A percentile compares a stretch with the other conserved stretches of the same genome.
phyloP scores from a whole-genome alignment of 35 echinoderm and acorn worm genomes.

The Anneissia japonica region DNA sequence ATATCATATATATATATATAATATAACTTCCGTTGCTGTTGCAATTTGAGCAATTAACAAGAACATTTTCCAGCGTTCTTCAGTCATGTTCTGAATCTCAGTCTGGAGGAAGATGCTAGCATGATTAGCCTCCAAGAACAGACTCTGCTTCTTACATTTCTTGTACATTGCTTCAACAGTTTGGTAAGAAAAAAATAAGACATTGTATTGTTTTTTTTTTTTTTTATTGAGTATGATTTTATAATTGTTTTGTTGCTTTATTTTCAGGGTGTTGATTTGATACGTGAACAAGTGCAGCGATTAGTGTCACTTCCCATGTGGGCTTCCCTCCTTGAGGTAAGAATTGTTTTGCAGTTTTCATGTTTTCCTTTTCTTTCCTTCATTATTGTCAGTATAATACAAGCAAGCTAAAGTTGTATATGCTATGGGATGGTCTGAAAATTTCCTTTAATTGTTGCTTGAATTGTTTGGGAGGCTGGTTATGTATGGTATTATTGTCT shows the following conservation, averaged over 20 bases:
- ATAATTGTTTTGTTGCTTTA: neutral
- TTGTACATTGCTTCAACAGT: constrained; percentile 98
- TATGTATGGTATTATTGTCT: neutral
- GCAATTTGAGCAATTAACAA: constrained; percentile 50
- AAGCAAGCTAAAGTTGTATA: too few species aligned
- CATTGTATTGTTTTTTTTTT: neutral
- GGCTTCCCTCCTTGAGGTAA: constrained; percentile 82
- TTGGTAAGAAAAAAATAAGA: too few species aligned
- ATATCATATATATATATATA: too few species aligned
- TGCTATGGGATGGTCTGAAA: neutral
- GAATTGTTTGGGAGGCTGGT: neutral
- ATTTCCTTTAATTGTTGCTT: neutral
- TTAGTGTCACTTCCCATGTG: constrained; percentile 92
- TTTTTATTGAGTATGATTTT: too few species aligned
- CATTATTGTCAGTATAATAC: too few species aligned
- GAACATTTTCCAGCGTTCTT: constrained; percentile 92
- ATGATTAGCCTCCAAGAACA: constrained; percentile 54
- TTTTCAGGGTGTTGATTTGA: constrained; percentile 85
- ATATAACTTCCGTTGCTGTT: too few species aligned
- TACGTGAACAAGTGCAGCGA: constrained; percentile 89
- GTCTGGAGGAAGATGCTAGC: constrained; percentile 38
- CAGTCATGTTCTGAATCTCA: constrained; percentile 61
- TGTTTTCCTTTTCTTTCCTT: too few species aligned
- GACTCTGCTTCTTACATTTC: constrained; percentile 61
- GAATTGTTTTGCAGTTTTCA: constrained; percentile 8